A percentile compares a stretch with the other conserved stretches of the same genome.
These are phyloP conservation scores for Empidonax alnorum DNA, from an alignment of 2,113 vertebrate species.

Conservation along the genomic window DNA sequence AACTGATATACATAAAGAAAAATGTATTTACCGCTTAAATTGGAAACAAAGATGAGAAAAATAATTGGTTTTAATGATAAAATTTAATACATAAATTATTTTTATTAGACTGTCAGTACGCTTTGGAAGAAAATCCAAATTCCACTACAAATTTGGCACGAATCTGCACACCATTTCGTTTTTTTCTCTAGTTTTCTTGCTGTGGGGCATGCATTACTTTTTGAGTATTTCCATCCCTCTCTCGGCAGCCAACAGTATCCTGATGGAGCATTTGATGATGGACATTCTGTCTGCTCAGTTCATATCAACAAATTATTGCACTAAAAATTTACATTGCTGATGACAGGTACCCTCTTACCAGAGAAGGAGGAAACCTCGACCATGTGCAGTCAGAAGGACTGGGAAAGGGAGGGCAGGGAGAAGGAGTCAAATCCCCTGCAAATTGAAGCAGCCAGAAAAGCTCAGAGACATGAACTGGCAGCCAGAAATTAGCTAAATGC, in stretches of 20 bases:
- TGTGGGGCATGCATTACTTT: not conserved
- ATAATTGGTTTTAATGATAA: not conserved
- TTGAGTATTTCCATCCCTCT: not conserved
- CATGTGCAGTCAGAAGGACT: not conserved
- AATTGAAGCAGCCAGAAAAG: not conserved
- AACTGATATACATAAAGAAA: not conserved
- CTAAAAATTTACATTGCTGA: not conserved
- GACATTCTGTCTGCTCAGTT: not conserved
- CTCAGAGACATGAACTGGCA: not conserved
- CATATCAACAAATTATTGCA: not conserved
- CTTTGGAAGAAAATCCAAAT: not conserved
- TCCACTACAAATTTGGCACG: not conserved
- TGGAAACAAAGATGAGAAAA: not conserved
- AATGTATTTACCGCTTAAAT: not conserved
- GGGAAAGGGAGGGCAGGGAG: not conserved
- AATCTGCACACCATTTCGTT: not conserved
- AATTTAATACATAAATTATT: not conserved
- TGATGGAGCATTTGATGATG: not conserved
- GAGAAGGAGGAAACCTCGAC: not conserved
- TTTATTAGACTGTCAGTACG: not conserved
- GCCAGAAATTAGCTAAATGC: not conserved
- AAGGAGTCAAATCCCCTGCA: not conserved
- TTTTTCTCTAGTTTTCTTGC: not conserved
- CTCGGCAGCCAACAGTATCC: not conserved
- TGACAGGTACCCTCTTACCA: not conserved